These are phyloP conservation scores for Apomyelois bistriatella DNA, from an alignment of 2,888 invertebrate genomes.

Conservation along the genomic window DNA sequence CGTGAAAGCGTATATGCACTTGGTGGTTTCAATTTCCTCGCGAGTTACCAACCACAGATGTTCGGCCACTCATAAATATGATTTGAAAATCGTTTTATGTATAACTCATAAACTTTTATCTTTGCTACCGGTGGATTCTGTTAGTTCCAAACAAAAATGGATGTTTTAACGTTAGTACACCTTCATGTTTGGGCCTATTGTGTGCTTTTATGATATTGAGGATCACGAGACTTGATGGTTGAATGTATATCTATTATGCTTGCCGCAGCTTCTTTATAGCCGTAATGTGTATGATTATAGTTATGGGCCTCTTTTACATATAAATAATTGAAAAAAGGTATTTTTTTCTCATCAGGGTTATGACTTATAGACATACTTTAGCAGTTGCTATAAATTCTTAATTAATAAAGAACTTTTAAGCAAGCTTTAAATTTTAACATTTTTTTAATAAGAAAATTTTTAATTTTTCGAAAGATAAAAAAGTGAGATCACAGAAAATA, in stretches of 20 bases:
- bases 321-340: no score
- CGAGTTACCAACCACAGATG: conserved; percentile 72
- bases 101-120: conserved; percentile 79
- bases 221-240: neutral
- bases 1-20: conserved; percentile 72
- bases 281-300: no score
- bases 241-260: neutral
- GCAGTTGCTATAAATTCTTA: no score
- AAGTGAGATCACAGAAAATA: no score
- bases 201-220: neutral
- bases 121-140: conserved; percentile 29
- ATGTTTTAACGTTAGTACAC: neutral
- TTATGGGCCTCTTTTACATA: no score
- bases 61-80: conserved; percentile 74
- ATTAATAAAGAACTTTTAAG: no score
- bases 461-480: no score
- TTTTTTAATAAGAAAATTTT: no score
- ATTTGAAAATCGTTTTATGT: conserved; percentile 79
- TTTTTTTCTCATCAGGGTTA: no score
- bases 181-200: neutral
- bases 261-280: no score
- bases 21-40: conserved; percentile 75
- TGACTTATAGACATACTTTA: no score
- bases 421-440: no score
- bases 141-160: conserved; percentile 10